Evolutionary conservation across 2,888 invertebrate genomes (phyloP).

Genomic region (Oscheius sp.): DNA sequence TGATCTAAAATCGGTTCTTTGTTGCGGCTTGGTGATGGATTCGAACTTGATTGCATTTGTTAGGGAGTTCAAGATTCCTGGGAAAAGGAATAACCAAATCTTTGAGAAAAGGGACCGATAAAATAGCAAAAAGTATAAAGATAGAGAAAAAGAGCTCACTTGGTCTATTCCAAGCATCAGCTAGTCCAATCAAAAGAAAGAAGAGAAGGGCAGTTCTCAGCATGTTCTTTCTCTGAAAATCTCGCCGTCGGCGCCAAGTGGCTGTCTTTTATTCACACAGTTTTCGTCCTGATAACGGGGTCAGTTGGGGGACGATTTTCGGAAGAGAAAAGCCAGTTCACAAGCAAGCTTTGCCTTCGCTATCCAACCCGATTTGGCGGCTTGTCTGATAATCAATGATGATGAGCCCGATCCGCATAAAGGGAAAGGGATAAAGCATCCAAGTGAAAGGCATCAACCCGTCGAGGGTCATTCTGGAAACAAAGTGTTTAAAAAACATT

Average conservation of each 20-base stretch:
- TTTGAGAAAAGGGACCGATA: too few relatives aligned
- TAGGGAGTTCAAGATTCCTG: too few relatives aligned
- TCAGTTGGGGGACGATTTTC: slow-evolving; percentile 6
- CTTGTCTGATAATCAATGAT: too few relatives aligned
- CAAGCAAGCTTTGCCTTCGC: background rate
- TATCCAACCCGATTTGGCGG: slow-evolving; percentile 13
- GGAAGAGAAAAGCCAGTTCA: slow-evolving; percentile 10
- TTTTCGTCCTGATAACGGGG: slow-evolving; percentile 30
- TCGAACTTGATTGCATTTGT: background rate
- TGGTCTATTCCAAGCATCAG: slow-evolving; percentile 26
- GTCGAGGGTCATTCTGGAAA: too few relatives aligned
- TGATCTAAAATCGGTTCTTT: slow-evolving; percentile 48
- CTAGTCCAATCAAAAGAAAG: background rate
- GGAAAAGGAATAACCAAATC: too few relatives aligned
- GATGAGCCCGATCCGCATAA: too few relatives aligned
- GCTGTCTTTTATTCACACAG: slow-evolving; percentile 16
- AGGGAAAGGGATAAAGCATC: too few relatives aligned
- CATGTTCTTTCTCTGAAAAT: slow-evolving; percentile 1
- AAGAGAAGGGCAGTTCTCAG: background rate
- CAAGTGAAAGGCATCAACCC: too few relatives aligned
- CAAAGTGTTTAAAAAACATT: too few relatives aligned
- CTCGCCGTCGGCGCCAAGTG: background rate
- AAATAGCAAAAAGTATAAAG: background rate
- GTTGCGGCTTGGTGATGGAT: background rate
- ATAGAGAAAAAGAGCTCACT: slow-evolving; percentile 3